Conservation (phyloP, 92 coral and sea anemone species). For the Palythoa grandis region DNA sequence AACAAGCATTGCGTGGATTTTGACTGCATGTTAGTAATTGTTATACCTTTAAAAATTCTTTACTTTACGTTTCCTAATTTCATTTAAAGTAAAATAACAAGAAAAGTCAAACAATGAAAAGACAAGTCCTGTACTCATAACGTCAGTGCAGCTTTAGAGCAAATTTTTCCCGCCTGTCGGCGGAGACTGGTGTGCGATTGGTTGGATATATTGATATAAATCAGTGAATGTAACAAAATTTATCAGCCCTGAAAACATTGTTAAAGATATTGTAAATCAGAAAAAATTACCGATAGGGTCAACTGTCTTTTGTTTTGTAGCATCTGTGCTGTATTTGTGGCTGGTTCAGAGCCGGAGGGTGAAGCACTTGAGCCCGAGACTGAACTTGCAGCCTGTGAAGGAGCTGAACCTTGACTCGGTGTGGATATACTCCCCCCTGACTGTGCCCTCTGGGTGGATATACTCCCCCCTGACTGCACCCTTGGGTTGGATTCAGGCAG, state of each 20-base stretch:
- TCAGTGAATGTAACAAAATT: too few species aligned
- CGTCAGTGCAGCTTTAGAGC: too few species aligned
- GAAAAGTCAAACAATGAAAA: too few species aligned
- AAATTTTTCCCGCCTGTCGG: too few species aligned
- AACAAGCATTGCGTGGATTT: too few species aligned
- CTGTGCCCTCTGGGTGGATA: conserved; percentile 23
- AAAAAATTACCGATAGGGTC: conserved; percentile 74
- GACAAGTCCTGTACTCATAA: too few species aligned
- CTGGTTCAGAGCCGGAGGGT: conserved; percentile 52
- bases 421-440: conserved; percentile 25
- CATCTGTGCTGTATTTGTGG: conserved; percentile 52
- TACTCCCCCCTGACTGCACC: conserved; percentile 31
- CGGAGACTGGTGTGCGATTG: too few species aligned
- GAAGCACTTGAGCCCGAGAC: conserved; percentile 43
- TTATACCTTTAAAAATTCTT: too few species aligned
- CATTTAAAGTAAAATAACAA: too few species aligned
- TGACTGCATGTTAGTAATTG: too few species aligned
- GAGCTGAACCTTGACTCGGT: conserved; percentile 30
- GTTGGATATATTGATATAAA: too few species aligned
- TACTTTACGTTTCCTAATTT: too few species aligned
- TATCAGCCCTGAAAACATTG: not conserved
- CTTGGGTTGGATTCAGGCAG: conserved; percentile 38
- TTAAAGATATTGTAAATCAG: not conserved
- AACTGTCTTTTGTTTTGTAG: conserved; percentile 81
- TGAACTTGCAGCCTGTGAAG: conserved; percentile 31